These are phyloP conservation scores for Mizuhopecten yessoensis DNA, from an alignment of 1,140 invertebrate genomes.

Conservation along the genomic window DNA sequence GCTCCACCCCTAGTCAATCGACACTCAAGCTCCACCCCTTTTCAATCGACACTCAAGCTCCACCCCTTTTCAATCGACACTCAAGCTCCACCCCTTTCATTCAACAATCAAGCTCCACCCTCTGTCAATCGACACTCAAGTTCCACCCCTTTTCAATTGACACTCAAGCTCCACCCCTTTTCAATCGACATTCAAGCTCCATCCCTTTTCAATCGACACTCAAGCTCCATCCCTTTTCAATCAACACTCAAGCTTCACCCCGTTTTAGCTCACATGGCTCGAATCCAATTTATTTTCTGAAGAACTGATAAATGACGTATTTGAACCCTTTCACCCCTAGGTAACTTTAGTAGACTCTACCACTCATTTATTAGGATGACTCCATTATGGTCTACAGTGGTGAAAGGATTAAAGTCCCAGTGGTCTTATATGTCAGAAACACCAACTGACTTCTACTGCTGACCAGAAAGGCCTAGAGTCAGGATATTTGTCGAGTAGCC, in stretches of 20 bases:
- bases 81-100: neutral
- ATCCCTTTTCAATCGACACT: neutral
- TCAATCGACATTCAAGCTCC: neutral
- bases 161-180: neutral
- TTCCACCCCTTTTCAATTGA: neutral
- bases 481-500: too few relatives aligned
- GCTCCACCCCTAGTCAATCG: neutral
- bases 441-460: too few relatives aligned
- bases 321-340: too few relatives aligned
- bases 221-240: neutral
- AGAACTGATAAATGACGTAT: too few relatives aligned
- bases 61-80: neutral
- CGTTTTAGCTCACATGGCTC: neutral
- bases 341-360: too few relatives aligned
- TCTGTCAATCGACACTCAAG: neutral
- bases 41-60: neutral
- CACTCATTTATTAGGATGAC: too few relatives aligned
- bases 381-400: too few relatives aligned
- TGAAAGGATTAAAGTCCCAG: too few relatives aligned
- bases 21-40: neutral
- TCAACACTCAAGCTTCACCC: neutral
- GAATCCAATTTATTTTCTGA: too few relatives aligned
- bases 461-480: too few relatives aligned
- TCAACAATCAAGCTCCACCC: neutral
- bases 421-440: too few relatives aligned